Conservation (phyloP, 2,113 vertebrate species). For the Erythrolamprus reginae region DNA sequence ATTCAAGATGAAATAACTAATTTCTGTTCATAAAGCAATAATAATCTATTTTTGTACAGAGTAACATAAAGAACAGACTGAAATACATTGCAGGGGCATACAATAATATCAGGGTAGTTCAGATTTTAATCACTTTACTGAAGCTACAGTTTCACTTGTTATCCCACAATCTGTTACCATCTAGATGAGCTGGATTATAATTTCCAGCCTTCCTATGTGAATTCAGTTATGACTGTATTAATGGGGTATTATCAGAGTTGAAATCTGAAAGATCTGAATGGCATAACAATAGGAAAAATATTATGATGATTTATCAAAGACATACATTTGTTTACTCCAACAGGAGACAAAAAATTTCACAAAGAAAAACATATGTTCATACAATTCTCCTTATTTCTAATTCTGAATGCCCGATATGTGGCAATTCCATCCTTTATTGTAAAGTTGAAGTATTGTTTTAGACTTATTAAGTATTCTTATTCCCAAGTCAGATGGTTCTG, state of each 20-base stretch:
- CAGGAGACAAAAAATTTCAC: neutral
- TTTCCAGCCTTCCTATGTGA: neutral
- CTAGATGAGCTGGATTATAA: neutral
- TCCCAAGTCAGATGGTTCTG: neutral
- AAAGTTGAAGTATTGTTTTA: neutral
- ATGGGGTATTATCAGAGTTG: neutral
- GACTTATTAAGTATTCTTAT: neutral
- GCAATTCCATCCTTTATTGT: neutral
- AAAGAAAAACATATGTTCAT: neutral
- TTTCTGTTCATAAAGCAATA: constrained; percentile 22
- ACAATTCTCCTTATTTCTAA: neutral
- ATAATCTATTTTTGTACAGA: neutral
- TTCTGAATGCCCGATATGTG: neutral
- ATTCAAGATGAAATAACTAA: neutral
- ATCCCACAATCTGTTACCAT: neutral
- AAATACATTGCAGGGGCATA: neutral
- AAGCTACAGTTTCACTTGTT: neutral
- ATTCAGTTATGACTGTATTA: neutral
- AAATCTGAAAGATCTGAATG: neutral
- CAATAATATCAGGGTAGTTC: neutral
- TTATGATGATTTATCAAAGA: neutral
- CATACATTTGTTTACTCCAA: neutral
- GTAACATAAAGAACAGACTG: neutral
- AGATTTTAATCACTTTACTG: neutral
- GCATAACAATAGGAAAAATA: neutral